phyloP scores from a whole-genome alignment of 2,888 invertebrate species.

The Pachycephus smyrnensis region DNA sequence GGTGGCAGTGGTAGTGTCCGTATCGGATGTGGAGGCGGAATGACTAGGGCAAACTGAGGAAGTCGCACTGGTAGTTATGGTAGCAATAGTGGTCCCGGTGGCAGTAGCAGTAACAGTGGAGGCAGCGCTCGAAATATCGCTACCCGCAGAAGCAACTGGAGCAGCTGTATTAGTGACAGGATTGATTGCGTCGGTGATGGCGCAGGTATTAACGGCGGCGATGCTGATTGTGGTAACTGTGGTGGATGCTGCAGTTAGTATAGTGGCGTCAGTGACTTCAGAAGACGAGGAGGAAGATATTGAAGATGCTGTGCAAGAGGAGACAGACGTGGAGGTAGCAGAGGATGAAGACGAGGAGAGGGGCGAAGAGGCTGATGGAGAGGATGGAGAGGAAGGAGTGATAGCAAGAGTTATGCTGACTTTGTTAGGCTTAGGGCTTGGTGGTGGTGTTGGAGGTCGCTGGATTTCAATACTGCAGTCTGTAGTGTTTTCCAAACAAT shows the following conservation, averaged over 20 bases:
- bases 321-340: no score
- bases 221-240: neutral
- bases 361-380: no score
- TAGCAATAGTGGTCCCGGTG: neutral
- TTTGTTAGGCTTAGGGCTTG: conserved; percentile 51
- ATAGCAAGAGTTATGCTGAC: no score
- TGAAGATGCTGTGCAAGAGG: no score
- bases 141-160: neutral
- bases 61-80: neutral
- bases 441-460: conserved; percentile 58
- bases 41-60: neutral
- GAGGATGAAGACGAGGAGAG: no score
- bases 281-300: no score
- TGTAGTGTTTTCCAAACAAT: conserved; percentile 17
- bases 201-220: neutral
- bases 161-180: neutral
- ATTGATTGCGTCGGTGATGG: neutral
- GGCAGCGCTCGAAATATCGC: neutral
- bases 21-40: neutral
- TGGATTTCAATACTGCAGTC: conserved; percentile 51
- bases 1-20: neutral
- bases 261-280: neutral
- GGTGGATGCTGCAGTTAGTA: neutral
- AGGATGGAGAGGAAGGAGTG: no score
- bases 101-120: neutral